Evolutionary conservation across 2,797 vertebrate species (phyloP), one percentile per base, ranked within the genome.

Genomic region (Florisuga fusca): DNA sequence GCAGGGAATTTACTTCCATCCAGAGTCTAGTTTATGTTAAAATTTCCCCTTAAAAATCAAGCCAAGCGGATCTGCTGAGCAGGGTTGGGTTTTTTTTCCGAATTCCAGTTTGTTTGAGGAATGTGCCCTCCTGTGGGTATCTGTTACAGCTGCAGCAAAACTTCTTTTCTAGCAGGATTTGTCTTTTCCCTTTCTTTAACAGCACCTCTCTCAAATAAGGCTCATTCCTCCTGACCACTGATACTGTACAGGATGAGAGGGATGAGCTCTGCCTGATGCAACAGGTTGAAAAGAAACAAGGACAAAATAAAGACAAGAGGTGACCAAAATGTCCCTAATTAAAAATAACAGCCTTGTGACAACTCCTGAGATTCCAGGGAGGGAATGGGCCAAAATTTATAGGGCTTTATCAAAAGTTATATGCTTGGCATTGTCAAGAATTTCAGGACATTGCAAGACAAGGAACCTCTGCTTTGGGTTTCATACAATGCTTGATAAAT

Each of bases 111-210:
- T 85, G 76, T 93, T 83, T 72, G 92, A 87, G 94, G 86, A 96
- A 67, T 7, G 2, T 95, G 96, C 93, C 96, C 95, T 95, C 96
- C 74, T 95, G 95, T 93, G 96, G 94, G 92, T 57, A 17, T 63
- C 64, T 87, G 73, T 6, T 34, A 89, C 61, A 95, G 92, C 90
- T 96, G 95, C 94, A 96, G 79, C 85, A 53, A 45, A 33, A 10
- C 0, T 2, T 15, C 21, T 46, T 15, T 5, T 5, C 16, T 6
- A 58, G 21, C 36, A 33, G 50, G 27, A 16, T 43, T 12, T 0
- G 0, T n/a, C 45, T 29, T 46, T 67, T 15, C 58, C 45, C 50
- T 12, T 48, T 25, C 41, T 55, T 38, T 8, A 41, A 21, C 57
- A 23, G 7, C 48, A 67, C 19, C 68, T 76, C 71, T 12, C 31